Base-by-base conservation (phyloP, 2,888 invertebrate genomes). In the Melinopterus prodromus region DNA sequence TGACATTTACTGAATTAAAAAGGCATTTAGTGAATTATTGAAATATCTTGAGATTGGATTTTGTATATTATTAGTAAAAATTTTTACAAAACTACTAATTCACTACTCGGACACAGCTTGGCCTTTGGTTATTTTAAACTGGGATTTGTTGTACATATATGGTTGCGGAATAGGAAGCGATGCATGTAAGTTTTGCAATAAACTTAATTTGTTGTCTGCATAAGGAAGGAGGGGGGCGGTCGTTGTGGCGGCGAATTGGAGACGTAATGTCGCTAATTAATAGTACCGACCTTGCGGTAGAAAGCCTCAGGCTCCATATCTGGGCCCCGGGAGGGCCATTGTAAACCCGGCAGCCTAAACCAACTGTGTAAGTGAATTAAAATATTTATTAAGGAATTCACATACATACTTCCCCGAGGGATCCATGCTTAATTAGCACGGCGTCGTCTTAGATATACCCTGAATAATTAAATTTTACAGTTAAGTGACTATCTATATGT, bases 311-410 rank as follows among this genome's bases (percentile, higher is more conserved):
- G 86, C 85, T 87, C 86, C 86, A 87, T 87, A 86, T 87, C 86
- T 87, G 84, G 85, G 84, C 86, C 89, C 87, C 88, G 81, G 77
- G 87, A 86, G 88, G 84, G 86, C 87, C 87, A 88, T 89, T 87
- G 86, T 87, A 83, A 86, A 84, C 86, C 87, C 87, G 85, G 85
- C 86, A 86, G 87, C 87, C 88, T 88, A 88, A 88, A 87, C 88
- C 88, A 87, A 88, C 89, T 88, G 87, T 87, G 87, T 88, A 88
- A 88, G 88, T 88, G 89, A 89, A 89, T 89, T 88, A 88, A 89
- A 89, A 88, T 89, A 89, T 89, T 89, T 89, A 89, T 89, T 88
- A 88, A 88, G 88, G 88, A 88, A 88, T 88, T 88, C 88, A 87
- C 88, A 88, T 88, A 87, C 86, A 87, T 86, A 85, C 85, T 85